phyloP scores from a whole-genome alignment of 1,140 invertebrate species.

The Ceratoteleas bidentatus region DNA sequence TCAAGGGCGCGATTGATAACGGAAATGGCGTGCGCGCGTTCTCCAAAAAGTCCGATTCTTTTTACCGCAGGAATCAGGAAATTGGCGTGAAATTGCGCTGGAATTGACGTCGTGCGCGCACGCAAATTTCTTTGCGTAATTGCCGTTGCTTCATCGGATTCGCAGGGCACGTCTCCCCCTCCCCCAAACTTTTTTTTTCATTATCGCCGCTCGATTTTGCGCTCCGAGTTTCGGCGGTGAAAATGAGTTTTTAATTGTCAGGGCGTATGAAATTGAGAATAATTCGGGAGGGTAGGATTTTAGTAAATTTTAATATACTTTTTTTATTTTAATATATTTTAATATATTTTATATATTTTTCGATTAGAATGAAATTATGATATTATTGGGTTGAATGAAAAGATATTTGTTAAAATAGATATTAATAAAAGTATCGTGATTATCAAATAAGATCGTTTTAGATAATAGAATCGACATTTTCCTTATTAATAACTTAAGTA shows the following conservation, averaged over 20 bases:
- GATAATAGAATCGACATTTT: too few relatives aligned
- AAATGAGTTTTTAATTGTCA: conserved; percentile 25
- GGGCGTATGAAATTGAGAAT: neutral
- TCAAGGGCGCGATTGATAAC: conserved; percentile 37
- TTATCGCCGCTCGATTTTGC: conserved; percentile 13
- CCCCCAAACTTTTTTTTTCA: conserved; percentile 30
- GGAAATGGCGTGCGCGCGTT: conserved; percentile 1
- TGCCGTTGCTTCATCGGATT: conserved; percentile 44
- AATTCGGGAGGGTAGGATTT: too few relatives aligned
- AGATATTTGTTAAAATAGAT: too few relatives aligned
- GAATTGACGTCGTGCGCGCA: conserved; percentile 40
- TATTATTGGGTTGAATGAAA: too few relatives aligned
- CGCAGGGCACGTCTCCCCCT: conserved; percentile 13
- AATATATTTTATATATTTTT: neutral
- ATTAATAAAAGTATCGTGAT: too few relatives aligned
- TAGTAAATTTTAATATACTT: too few relatives aligned
- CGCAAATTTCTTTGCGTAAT: conserved; percentile 55
- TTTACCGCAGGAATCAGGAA: conserved; percentile 49
- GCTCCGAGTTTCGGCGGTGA: neutral
- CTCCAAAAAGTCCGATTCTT: conserved; percentile 34
- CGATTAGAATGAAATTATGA: too few relatives aligned
- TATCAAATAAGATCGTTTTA: too few relatives aligned
- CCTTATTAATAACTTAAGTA: too few relatives aligned
- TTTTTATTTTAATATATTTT: too few relatives aligned
- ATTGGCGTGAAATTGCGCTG: conserved; percentile 58